phyloP scores from a whole-genome alignment of 2,888 invertebrate genomes.

The Acanthopleura granulata region DNA sequence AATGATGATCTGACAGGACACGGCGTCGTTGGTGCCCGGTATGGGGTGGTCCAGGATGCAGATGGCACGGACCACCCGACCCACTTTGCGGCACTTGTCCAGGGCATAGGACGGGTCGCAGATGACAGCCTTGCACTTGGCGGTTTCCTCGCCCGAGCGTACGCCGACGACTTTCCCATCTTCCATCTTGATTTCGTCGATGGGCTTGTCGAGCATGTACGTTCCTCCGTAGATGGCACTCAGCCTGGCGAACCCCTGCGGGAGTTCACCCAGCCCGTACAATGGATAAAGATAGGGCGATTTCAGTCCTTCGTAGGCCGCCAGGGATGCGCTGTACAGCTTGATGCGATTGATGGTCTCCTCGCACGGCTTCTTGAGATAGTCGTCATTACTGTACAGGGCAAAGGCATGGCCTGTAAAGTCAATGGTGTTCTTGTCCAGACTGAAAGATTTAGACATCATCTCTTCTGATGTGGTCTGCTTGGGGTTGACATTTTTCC shows the following conservation, averaged over 20 bases:
- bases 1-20: conserved; percentile 98
- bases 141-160: conserved; percentile 91
- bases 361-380: conserved; percentile 83
- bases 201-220: conserved; percentile 99
- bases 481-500: conserved; percentile 87
- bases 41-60: conserved; percentile 98
- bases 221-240: conserved; percentile 99
- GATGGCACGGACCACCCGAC: conserved; percentile 83
- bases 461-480: conserved; percentile 86
- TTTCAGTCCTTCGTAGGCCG: conserved; percentile 86
- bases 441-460: conserved; percentile 93
- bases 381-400: conserved; percentile 78
- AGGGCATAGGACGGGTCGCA: conserved; percentile 98
- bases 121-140: conserved; percentile 83
- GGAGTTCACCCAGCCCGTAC: conserved; percentile 98
- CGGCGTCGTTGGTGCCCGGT: conserved; percentile 92
- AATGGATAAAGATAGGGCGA: conserved; percentile 99
- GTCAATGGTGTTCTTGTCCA: conserved; percentile 97
- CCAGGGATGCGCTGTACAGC: conserved; percentile 92
- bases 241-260: conserved; percentile 87
- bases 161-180: conserved; percentile 92
- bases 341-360: conserved; percentile 93
- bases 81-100: conserved; percentile 79
- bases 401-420: conserved; percentile 99
- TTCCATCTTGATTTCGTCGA: conserved; percentile 92